These are phyloP conservation scores for Clitarchus hookeri DNA, from an alignment of 2,888 invertebrate species.

Conservation along the genomic window DNA sequence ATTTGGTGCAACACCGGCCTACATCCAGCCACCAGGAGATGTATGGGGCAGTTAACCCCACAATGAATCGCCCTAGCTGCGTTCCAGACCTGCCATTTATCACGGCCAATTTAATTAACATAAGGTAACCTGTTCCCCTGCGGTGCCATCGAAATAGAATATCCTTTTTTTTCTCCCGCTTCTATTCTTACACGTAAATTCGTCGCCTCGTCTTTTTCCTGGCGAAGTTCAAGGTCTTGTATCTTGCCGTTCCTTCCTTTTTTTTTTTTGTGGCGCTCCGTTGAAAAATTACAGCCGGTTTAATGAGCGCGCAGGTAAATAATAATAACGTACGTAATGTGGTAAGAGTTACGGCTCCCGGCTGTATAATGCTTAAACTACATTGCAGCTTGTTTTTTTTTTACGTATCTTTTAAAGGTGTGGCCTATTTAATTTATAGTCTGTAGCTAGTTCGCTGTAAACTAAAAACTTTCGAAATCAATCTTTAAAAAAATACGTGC, in stretches of 20 bases:
- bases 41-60: constrained; percentile 1
- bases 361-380: no score
- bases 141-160: background rate
- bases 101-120: constrained; percentile 14
- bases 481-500: no score
- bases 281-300: no score
- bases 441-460: no score
- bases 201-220: no score
- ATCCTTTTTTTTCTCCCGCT: background rate
- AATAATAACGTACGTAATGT: no score
- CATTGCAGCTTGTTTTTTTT: no score
- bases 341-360: no score
- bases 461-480: no score
- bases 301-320: no score
- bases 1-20: background rate
- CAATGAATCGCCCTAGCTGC: background rate
- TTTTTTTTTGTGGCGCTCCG: background rate
- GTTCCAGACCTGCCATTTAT: background rate
- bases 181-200: background rate
- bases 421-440: no score
- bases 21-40: background rate
- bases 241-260: background rate
- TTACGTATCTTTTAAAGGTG: no score
- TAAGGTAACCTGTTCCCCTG: background rate
- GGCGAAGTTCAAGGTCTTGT: background rate